Conservation (phyloP, 2,888 invertebrate genomes). For the Crepidodera aurea region DNA sequence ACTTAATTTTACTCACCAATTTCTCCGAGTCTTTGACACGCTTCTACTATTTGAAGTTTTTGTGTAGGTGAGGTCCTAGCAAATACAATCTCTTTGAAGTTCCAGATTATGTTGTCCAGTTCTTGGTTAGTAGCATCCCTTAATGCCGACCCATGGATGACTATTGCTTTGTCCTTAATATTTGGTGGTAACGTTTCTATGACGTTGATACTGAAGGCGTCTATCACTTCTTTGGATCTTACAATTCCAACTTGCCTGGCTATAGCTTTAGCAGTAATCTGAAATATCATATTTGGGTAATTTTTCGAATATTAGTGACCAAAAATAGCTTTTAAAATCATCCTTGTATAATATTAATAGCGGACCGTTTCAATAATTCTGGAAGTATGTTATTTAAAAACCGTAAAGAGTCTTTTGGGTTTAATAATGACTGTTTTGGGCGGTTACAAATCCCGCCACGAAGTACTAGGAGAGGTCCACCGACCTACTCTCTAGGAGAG, state of each 20-base stretch:
- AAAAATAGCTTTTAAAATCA: not conserved
- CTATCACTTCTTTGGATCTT: conserved; percentile 59
- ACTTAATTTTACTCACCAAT: conserved; percentile 81
- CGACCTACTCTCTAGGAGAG: too few species aligned
- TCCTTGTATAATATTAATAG: too few species aligned
- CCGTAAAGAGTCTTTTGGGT: too few species aligned
- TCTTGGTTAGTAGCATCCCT: conserved; percentile 61
- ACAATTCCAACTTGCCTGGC: conserved; percentile 79
- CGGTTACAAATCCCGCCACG: too few species aligned
- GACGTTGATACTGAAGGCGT: conserved; percentile 51
- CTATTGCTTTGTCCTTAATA: conserved; percentile 62
- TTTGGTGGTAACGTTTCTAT: conserved; percentile 52
- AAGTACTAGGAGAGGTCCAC: too few species aligned
- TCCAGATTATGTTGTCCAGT: conserved; percentile 65
- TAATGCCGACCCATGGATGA: conserved; percentile 65
- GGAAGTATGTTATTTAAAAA: too few species aligned
- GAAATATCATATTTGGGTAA: conserved; percentile 11
- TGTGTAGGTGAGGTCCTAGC: conserved; percentile 67
- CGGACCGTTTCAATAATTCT: too few species aligned
- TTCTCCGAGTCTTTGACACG: conserved; percentile 79
- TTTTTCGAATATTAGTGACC: not conserved
- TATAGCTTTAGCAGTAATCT: conserved; percentile 78
- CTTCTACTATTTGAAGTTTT: conserved; percentile 75
- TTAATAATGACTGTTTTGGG: too few species aligned
- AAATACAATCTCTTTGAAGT: conserved; percentile 71